Percentiles rank a stretch among this genome's conserved stretches.
Conservation (phyloP, 2,797 vertebrate species). For the Sciurus vulgaris region DNA sequence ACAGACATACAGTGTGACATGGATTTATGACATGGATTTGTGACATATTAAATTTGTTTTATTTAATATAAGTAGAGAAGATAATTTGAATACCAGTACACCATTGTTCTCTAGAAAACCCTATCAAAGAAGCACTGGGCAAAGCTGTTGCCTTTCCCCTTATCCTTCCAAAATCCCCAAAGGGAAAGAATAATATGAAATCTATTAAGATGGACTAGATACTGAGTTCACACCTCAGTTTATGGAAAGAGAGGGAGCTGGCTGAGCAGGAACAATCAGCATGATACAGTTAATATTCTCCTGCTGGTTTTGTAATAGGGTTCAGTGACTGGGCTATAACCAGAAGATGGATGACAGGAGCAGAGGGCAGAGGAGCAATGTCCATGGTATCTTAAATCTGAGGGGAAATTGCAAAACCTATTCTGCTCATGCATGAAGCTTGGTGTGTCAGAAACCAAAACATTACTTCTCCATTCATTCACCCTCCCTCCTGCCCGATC, state of each 20-base stretch:
- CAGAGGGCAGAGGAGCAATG: neutral
- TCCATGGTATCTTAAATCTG: neutral
- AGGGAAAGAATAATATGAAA: slow-evolving; percentile 15
- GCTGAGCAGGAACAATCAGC: neutral
- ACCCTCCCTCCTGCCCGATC: neutral
- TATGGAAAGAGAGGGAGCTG: neutral
- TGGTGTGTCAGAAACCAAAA: neutral
- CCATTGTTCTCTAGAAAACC: neutral
- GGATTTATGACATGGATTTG: neutral
- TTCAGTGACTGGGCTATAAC: neutral
- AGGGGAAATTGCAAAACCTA: neutral
- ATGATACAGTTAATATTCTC: neutral
- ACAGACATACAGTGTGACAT: neutral
- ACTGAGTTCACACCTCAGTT: neutral
- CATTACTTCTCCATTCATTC: neutral
- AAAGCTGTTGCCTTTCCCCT: neutral
- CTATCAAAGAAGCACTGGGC: neutral
- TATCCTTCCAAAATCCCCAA: neutral
- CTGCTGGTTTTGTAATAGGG: neutral
- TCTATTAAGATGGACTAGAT: neutral
- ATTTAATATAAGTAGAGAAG: neutral
- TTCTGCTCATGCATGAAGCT: neutral
- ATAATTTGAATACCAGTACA: neutral
- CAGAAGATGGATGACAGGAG: neutral
- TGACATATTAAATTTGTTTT: neutral